Conservation (phyloP, 2,888 invertebrate species). For the Amblyteles armatorius region DNA sequence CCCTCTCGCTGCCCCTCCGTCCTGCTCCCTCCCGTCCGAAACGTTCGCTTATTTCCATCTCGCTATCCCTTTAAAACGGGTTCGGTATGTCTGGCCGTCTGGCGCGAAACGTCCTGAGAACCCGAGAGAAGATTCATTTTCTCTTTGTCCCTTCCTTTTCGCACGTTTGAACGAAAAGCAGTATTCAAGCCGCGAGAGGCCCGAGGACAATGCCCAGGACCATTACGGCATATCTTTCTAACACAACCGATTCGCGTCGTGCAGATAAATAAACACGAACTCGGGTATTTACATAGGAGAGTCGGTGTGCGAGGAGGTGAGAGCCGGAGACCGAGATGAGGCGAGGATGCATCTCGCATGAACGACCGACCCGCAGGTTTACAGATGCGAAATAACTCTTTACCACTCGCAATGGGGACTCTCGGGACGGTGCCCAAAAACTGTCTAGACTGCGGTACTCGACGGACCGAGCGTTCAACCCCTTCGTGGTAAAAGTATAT, state of each 20-base stretch:
- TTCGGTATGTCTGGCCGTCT: slow-evolving; percentile 78
- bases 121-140: slow-evolving; percentile 79
- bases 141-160: slow-evolving; percentile 80
- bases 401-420: slow-evolving; percentile 24
- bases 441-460: slow-evolving; percentile 45
- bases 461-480: slow-evolving; percentile 8
- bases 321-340: not conserved
- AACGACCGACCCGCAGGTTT: slow-evolving; percentile 33
- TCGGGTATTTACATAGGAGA: slow-evolving; percentile 61
- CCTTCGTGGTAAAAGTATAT: not conserved
- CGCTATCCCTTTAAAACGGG: slow-evolving; percentile 80
- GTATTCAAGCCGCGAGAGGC: slow-evolving; percentile 50
- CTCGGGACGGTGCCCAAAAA: slow-evolving; percentile 34
- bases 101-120: slow-evolving; percentile 78
- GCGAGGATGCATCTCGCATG: not conserved
- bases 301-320: not conserved
- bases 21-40: slow-evolving; percentile 31
- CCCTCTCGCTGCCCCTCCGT: not conserved
- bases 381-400: slow-evolving; percentile 56
- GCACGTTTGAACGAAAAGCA: slow-evolving; percentile 75
- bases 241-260: slow-evolving; percentile 20
- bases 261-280: slow-evolving; percentile 67
- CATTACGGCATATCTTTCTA: slow-evolving; percentile 71
- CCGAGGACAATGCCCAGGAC: slow-evolving; percentile 59
- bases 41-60: slow-evolving; percentile 17